Evolutionary conservation across 2,888 invertebrate genomes (phyloP).

Genomic region (Eupeodes latifasciatus): DNA sequence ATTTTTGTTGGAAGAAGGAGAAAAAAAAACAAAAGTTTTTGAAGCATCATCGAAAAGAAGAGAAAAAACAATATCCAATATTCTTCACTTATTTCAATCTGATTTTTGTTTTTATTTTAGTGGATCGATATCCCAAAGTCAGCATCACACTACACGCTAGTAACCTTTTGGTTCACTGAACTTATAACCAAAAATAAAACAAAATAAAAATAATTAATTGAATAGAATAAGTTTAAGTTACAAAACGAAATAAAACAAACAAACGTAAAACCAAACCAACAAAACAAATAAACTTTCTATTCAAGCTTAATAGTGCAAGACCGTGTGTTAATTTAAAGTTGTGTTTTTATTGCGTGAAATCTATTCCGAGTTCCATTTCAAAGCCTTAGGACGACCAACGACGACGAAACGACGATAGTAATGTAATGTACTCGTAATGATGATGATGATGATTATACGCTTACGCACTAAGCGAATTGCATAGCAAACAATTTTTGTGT

Average conservation of each 20-base stretch:
- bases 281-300: conserved; percentile 66
- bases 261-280: conserved; percentile 19
- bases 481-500: not conserved
- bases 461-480: conserved; percentile 22
- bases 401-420: not conserved
- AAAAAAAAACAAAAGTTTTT: conserved; percentile 33
- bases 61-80: conserved; percentile 27
- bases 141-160: conserved; percentile 37
- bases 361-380: conserved; percentile 38
- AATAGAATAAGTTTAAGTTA: conserved; percentile 54
- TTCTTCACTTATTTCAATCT: not conserved
- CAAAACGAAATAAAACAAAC: conserved; percentile 42
- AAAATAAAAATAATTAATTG: conserved; percentile 49
- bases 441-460: conserved; percentile 9
- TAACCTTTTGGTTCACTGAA: conserved; percentile 68
- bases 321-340: conserved; percentile 42
- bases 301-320: conserved; percentile 69
- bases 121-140: not conserved
- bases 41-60: conserved; percentile 28
- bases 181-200: conserved; percentile 48
- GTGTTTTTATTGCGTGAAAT: conserved; percentile 43
- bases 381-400: conserved; percentile 12
- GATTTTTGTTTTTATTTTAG: not conserved
- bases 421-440: not conserved
- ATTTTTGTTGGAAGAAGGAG: conserved; percentile 10